Base-by-base conservation (phyloP, 2,888 invertebrate species). In the Ellobium chinense region DNA sequence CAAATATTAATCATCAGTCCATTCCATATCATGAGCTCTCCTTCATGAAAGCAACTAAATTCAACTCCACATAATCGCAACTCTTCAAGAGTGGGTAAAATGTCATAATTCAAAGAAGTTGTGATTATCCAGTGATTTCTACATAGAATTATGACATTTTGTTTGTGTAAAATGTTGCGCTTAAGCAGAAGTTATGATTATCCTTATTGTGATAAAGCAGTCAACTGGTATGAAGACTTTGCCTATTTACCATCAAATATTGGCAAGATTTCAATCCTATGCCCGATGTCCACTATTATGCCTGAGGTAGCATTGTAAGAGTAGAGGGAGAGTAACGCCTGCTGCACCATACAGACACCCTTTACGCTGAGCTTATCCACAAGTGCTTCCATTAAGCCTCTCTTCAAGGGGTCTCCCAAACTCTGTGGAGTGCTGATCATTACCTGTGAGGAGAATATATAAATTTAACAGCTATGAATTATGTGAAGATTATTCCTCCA, bases 261-360 rank as follows among this genome's bases (percentile, higher is more conserved):
- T 31, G 95, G 94, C 56, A 94, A 91, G 56, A 95, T 94, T 84
- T 94, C 94, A 78, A 94, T 91, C 80, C 94, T 89, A 83, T 95
- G 94, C 36, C 95, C 95, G 72, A 95, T 93, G 88, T 95, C 95
- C 27, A 95, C 94, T 39, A 95, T 94, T 70, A 95, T 94, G 29
- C 95, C 95, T 12, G 94, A 94, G 3, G 94, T 94, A 34, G 94
- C 93, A 81, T 94, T 94, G 90, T 95, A 95, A 1, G 95, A 94
- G 91, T 94, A 94, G 36, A 95, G 93, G 29, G 94, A 93, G 66
- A 94, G 91, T 21, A 94, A 92, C 9, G 94, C 93, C 89, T 95
- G 95, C 82, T 94, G 93, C 54, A 94, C 93, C 85, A 95, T 93
- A 87, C 93, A 94, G 21, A 94, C 93, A 1, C 93, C 93, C 73